phyloP scores from a whole-genome alignment of 2,888 invertebrate species.

The Congeria kusceri region DNA sequence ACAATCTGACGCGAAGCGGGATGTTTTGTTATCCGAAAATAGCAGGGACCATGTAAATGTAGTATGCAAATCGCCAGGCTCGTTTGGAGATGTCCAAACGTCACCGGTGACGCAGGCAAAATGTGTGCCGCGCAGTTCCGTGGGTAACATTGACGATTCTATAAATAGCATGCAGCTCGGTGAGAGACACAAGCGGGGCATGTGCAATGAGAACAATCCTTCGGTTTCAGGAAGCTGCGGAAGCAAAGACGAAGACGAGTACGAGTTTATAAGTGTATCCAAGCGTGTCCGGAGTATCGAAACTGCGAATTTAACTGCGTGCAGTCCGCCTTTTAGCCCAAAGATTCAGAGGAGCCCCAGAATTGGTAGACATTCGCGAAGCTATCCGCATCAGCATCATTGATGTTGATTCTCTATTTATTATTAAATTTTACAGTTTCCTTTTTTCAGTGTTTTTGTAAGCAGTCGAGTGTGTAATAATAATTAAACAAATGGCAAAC shows the following conservation, averaged over 20 bases:
- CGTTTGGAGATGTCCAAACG: conserved; percentile 3
- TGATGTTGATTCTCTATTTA: not conserved
- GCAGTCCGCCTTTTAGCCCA: conserved; percentile 48
- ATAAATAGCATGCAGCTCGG: conserved; percentile 40
- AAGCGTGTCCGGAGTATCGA: conserved; percentile 58
- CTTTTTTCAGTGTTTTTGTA: no score
- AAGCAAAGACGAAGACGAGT: conserved; percentile 29
- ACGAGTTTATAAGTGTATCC: conserved; percentile 61
- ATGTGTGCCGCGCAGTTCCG: conserved; percentile 9
- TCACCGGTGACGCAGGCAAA: not conserved
- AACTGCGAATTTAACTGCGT: conserved; percentile 15
- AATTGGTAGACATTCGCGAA: conserved; percentile 35
- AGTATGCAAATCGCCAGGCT: not conserved
- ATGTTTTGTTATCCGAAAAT: not conserved
- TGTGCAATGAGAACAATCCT: conserved; percentile 43
- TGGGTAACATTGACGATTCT: conserved; percentile 37
- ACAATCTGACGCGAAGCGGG: no score
- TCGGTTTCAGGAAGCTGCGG: conserved; percentile 24
- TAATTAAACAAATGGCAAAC: no score
- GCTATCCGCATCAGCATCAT: conserved; percentile 37
- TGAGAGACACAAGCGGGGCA: conserved; percentile 54
- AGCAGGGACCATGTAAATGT: conserved; percentile 1
- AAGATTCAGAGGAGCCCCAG: conserved; percentile 58
- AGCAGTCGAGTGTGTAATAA: no score
- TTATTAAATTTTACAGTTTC: not conserved